phyloP scores from a whole-genome alignment of 1,140 invertebrate genomes.

The Pseudomyrmex cubaensis region DNA sequence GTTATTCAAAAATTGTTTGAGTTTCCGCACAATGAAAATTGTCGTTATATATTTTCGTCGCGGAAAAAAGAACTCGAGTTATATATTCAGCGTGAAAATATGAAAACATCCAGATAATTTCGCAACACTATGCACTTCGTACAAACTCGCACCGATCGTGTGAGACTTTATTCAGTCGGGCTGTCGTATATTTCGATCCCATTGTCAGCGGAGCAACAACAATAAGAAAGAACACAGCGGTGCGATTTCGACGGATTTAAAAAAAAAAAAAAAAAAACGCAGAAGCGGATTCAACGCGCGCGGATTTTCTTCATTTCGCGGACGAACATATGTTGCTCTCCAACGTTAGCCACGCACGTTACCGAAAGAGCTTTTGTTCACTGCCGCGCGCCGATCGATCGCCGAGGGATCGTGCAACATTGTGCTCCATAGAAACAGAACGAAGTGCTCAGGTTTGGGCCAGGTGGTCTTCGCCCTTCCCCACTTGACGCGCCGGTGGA shows the following conservation, averaged over 20 bases:
- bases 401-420: constrained; percentile 55
- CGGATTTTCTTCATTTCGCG: constrained; percentile 30
- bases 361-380: constrained; percentile 44
- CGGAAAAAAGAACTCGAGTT: too few relatives aligned
- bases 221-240: neutral
- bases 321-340: constrained; percentile 38
- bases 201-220: neutral
- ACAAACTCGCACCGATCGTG: neutral
- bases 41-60: too few relatives aligned
- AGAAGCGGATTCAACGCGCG: constrained; percentile 4
- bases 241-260: neutral
- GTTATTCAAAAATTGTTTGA: too few relatives aligned
- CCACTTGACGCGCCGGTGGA: constrained; percentile 49
- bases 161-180: neutral
- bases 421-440: constrained; percentile 59
- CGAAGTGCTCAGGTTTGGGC: constrained; percentile 53
- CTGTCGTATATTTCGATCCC: constrained; percentile 13
- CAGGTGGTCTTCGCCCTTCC: constrained; percentile 59
- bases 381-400: constrained; percentile 51
- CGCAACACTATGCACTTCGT: neutral
- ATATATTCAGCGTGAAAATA: too few relatives aligned
- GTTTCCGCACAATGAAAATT: too few relatives aligned
- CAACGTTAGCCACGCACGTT: constrained; percentile 39
- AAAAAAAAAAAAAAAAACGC: neutral
- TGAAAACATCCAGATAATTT: neutral